Evolutionary conservation across 2,113 vertebrate genomes (phyloP), one percentile per base, ranked within the genome.

Genomic region (Balaeniceps rex): DNA sequence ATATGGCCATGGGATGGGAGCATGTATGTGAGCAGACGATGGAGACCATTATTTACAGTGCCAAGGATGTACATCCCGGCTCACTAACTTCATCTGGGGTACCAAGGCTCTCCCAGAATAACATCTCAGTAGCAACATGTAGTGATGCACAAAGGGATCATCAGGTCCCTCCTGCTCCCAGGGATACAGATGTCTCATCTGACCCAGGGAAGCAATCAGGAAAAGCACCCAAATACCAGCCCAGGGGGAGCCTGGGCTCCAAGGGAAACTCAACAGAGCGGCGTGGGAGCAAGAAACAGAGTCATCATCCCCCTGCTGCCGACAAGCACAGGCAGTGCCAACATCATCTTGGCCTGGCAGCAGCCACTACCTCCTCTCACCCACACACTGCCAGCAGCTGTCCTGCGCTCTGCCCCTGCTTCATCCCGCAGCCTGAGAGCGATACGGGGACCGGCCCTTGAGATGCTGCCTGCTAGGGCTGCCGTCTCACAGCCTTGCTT

Each of bases 21-120:
- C 16, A 24, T 0, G 1, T 31, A 11, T 1, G 3, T 4, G 6
- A 61, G 60, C 2, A 1, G 31, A 80, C 49, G 66, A 83, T 29
- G 76, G 19, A 83, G 46, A 49, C 44, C 2, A 6, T 19, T n/a
- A 72, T 57, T 77, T 80, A 47, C 12, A 44, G 66, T 21, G 28
- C 28, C 40, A 52, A 57, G 57, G 63, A 76, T 21, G 18, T 38
- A 19, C 55, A 74, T 42, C 81, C 22, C 0, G 0, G 34, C 42
- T 86, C 91, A 66, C 58, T 79, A 44, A 61, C 7, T 21, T 77
- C 25, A 28, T 24, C 42, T 29, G 18, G 21, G 12, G n/a, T 36
- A 87, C 33, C 36, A 80, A 54, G 36, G 25, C 10, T 10, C 22
- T 65, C 49, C 42, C 22, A 55, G 57, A 63, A 34, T 24, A 72